Evolutionary conservation across 2,888 invertebrate genomes (phyloP).

Genomic region (Scaptomyza tumidula): DNA sequence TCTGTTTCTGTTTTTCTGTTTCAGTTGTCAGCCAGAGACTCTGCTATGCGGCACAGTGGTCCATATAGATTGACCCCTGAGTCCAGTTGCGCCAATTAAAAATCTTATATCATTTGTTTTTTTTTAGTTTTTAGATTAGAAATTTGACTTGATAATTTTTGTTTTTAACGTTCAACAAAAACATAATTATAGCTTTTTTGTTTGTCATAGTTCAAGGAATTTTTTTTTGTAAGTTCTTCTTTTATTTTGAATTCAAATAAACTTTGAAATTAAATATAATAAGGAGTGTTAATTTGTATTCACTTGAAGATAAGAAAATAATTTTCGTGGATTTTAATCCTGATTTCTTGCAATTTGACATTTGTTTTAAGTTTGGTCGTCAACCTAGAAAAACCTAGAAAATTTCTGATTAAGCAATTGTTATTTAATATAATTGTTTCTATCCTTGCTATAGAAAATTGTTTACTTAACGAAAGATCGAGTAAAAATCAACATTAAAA

Average conservation of each 20-base stretch:
- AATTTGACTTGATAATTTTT: background rate
- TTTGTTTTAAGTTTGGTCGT: too few relatives aligned
- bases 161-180: background rate
- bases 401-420: too few relatives aligned
- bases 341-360: too few relatives aligned
- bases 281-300: too few relatives aligned
- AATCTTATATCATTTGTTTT: constrained; percentile 9
- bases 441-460: too few relatives aligned
- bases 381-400: too few relatives aligned
- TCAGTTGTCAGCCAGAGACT: constrained; percentile 8
- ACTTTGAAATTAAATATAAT: background rate
- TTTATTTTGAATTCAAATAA: background rate
- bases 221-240: background rate
- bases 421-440: too few relatives aligned
- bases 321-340: too few relatives aligned
- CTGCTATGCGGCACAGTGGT: constrained; percentile 22
- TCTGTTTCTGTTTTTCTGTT: constrained; percentile 9
- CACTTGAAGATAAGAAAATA: too few relatives aligned
- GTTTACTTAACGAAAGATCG: too few relatives aligned
- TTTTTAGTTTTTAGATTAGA: constrained; percentile 1
- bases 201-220: background rate
- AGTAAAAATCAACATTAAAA: background rate
- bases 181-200: background rate
- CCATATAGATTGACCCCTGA: constrained; percentile 8
- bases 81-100: constrained; percentile 14